These are phyloP conservation scores for Odocoileus hemionus DNA, from an alignment of 2,113 vertebrate species.

Conservation along the genomic window DNA sequence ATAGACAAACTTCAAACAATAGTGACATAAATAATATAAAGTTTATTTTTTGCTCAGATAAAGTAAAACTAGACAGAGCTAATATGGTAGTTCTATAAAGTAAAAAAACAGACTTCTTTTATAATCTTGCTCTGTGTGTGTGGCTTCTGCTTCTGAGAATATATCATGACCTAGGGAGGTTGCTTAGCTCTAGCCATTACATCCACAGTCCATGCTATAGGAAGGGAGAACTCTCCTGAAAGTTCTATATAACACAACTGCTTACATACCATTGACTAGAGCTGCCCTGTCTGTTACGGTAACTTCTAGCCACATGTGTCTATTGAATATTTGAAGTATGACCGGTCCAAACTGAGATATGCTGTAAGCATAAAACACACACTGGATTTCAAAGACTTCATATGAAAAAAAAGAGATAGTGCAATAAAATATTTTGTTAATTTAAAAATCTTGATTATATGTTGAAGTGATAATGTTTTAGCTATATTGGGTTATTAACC, in stretches of 20 bases:
- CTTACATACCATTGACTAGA: neutral
- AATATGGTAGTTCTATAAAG: neutral
- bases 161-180: neutral
- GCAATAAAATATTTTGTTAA: neutral
- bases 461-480: neutral
- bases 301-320: neutral
- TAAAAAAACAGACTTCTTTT: neutral
- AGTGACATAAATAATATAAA: neutral
- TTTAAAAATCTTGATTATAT: neutral
- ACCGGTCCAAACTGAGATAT: neutral
- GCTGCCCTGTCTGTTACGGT: neutral
- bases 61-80: neutral
- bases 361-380: neutral
- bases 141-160: neutral
- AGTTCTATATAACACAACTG: neutral
- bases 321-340: neutral
- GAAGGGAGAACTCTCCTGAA: neutral
- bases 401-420: neutral
- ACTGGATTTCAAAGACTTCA: neutral
- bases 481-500: neutral
- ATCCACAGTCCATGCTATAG: neutral
- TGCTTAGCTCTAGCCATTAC: neutral
- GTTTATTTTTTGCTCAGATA: neutral
- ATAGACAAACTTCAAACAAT: neutral
- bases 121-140: neutral